Conservation (phyloP, 2,113 vertebrate species). For the Caloenas nicobarica region DNA sequence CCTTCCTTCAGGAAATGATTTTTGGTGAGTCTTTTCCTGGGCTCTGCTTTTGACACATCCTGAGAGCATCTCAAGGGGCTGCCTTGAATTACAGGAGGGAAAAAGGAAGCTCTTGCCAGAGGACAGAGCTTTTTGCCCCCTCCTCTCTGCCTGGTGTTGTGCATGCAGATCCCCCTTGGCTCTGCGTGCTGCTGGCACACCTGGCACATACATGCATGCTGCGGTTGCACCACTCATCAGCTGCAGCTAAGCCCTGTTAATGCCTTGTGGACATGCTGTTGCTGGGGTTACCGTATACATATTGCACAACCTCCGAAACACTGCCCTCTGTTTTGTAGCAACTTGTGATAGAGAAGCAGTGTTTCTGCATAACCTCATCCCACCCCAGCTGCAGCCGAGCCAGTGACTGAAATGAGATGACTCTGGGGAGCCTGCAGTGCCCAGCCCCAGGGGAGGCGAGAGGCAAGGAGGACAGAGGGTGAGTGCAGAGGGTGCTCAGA, state of each 20-base stretch:
- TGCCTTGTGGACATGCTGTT: slow-evolving; percentile 10
- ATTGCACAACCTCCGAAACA: slow-evolving; percentile 55
- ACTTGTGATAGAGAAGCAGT: not conserved
- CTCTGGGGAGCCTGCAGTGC: not conserved
- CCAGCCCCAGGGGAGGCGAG: not conserved
- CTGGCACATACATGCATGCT: not conserved
- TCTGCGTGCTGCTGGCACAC: not conserved
- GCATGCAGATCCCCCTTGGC: not conserved
- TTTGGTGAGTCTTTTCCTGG: not conserved
- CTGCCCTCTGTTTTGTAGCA: slow-evolving; percentile 62
- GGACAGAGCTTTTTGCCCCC: not conserved
- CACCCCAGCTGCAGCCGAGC: not conserved
- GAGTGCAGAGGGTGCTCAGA: not conserved
- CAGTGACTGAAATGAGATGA: not conserved
- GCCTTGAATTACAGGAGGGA: not conserved
- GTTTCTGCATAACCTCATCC: slow-evolving; percentile 20
- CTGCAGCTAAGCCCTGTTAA: not conserved
- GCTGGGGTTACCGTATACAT: slow-evolving; percentile 27
- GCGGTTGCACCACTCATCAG: rapidly evolving
- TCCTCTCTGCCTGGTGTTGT: not conserved
- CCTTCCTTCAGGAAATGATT: not conserved
- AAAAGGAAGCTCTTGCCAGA: not conserved
- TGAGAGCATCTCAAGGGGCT: not conserved
- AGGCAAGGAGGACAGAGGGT: not conserved
- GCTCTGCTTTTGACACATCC: not conserved